Evolutionary conservation across 2,113 vertebrate genomes (phyloP).

Genomic region (Microtus ochrogaster): DNA sequence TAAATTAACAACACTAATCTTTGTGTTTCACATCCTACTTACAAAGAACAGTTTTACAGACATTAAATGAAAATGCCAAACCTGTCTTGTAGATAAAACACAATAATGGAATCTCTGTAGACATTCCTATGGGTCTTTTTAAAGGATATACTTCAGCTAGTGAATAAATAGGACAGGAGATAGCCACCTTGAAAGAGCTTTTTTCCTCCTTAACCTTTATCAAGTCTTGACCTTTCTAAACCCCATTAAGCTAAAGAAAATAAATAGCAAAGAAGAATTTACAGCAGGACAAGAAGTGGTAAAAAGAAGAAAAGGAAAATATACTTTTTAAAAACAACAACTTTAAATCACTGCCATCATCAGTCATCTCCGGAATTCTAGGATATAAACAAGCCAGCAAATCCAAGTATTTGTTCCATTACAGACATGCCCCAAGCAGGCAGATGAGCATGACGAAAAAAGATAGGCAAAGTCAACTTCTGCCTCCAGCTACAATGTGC

Average conservation of each 20-base stretch:
- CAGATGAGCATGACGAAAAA: not conserved
- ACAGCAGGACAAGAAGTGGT: not conserved
- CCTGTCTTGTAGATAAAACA: constrained; percentile 71
- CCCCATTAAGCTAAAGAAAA: not conserved
- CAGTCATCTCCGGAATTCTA: not conserved
- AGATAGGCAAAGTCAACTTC: not conserved
- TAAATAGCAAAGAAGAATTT: constrained; percentile 2
- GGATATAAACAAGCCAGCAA: not conserved
- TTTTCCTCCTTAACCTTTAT: not conserved
- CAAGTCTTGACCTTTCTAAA: not conserved
- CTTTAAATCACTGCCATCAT: not conserved
- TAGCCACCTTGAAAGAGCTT: not conserved
- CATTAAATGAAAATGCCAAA: constrained; percentile 75
- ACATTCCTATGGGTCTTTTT: constrained; percentile 50
- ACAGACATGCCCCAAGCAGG: not conserved
- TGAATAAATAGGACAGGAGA: not conserved
- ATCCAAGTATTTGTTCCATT: not conserved
- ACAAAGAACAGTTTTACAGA: constrained; percentile 52
- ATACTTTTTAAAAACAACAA: not conserved
- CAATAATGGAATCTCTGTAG: constrained; percentile 57
- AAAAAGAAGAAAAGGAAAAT: not conserved
- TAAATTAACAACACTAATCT: constrained; percentile 81
- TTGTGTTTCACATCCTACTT: constrained; percentile 69
- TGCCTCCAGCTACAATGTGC: not conserved
- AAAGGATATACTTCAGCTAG: constrained; percentile 28